Evolutionary conservation across 1,140 invertebrate genomes (phyloP), one percentile per base, ranked within the genome.

Genomic region (Bombus terrestris): DNA sequence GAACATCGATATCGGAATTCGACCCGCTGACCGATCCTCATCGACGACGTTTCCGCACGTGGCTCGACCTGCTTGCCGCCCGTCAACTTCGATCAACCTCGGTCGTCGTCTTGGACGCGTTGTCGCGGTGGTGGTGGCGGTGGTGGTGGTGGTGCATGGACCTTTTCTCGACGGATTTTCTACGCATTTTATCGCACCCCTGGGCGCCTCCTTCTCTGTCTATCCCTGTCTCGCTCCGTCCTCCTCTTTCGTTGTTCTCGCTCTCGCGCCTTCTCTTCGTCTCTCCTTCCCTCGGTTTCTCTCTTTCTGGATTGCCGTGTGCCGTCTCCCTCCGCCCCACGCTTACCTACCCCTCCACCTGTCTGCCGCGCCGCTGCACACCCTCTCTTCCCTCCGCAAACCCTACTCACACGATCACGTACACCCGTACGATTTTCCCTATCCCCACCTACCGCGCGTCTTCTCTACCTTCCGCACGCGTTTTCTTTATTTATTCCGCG

Each of bases 401-500:
- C 88, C 89, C 81, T 84, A 3, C 37, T 73, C 88, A 28, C 73
- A 72, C 88, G 83, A 59, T 87, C 86, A 80, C 89, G 83, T 88
- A 88, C 10, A 32, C 90, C 85, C 90, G 93, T 88, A 73, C 88
- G 68, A 84, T 84, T 86, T 87, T 87, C 86, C 83, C 69, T 84
- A 88, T 88, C 92, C 90, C 85, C 83, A 73, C 77, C 81, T 84
- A 41, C 69, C 81, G 68, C 74, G 83, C 62, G 62, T 78, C 69
- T 81, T 78, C 41, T 71, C 59, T 77, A 77, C 78, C 80, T 71
- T 89, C 86, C 88, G 82, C 93, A 92, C 93, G 91, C 93, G 93
- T 89, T 92, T 90, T 90, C 92, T 92, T 93, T 93, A 93, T 93
- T 94, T 93, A 93, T 93, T 88, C 92, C 88, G 88, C 88, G 88